Base-by-base conservation (phyloP, 2,113 vertebrate genomes). In the Periophthalmus modestus region DNA sequence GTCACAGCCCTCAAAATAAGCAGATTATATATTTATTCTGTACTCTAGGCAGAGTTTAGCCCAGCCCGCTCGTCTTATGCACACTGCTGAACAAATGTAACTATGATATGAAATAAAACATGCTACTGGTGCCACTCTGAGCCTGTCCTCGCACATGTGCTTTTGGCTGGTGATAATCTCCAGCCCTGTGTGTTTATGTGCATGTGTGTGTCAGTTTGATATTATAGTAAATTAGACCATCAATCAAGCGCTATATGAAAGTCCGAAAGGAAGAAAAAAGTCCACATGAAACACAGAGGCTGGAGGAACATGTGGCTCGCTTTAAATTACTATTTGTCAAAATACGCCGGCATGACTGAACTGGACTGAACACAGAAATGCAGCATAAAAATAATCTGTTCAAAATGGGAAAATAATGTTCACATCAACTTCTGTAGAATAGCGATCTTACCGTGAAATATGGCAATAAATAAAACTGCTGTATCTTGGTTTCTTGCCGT, bases 141-240 rank as follows among this genome's bases (percentile, higher is more conserved):
- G 71, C 1, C 68, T 81, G 86, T 86, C 82, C 46, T 72, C 46
- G 76, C 33, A 66, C 48, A 80, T 89, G 80, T 83, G 61, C 73
- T 75, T 83, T 76, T 81, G 52, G 68, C 39, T 7, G 14, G 47
- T 33, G 58, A 74, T 71, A 85, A 71, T 70, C 72, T 68, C 58
- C 71, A 69, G 54, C 68, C 65, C 47, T 75, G 63, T 62, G 39
- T 71, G 68, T 72, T 48, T 75, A 48, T 81, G 66, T 48, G 57
- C 59, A 48, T 10, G 43, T 67, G 66, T 77, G 72, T 70, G 71
- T 83, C 55, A 71, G 73, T 81, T 83, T 89, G 89, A 93, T 92
- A 88, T 89, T 90, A 80, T 66, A 80, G 85, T 88, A 93, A 94
- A 94, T 94, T 91, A 93, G 89, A 85, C 91, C 92, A 94, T 94